Evolutionary conservation across 1,140 invertebrate species (phyloP).

Genomic region (Andrena cerasifolii): DNA sequence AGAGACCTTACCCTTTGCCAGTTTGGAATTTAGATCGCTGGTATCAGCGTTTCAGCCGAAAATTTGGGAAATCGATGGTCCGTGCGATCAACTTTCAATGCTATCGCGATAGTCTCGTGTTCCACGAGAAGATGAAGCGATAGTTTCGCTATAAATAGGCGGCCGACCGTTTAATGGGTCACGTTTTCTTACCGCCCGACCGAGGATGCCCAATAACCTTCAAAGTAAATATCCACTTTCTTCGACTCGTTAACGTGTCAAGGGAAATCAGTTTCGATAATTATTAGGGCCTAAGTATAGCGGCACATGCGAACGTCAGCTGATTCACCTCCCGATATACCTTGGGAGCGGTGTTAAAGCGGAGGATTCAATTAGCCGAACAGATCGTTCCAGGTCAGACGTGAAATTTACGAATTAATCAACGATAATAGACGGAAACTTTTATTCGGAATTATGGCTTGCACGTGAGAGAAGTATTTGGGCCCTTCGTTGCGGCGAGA

Average conservation of each 20-base stretch:
- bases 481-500: too few relatives aligned
- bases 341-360: conserved; percentile 25
- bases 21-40: background rate
- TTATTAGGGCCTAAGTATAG: conserved; percentile 36
- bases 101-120: background rate
- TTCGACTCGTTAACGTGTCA: conserved; percentile 42
- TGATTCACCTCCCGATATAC: conserved; percentile 16
- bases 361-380: conserved; percentile 37
- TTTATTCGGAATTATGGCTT: too few relatives aligned
- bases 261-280: conserved; percentile 49
- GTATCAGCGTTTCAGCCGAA: background rate
- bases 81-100: background rate
- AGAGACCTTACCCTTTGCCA: too few relatives aligned
- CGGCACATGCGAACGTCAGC: conserved; percentile 22
- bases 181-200: conserved; percentile 4
- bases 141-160: background rate
- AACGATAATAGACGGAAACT: too few relatives aligned
- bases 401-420: background rate
- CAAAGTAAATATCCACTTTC: conserved; percentile 48
- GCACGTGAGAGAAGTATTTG: too few relatives aligned
- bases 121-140: background rate
- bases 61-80: background rate
- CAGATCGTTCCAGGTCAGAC: background rate
- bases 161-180: conserved; percentile 36
- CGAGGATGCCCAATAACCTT: conserved; percentile 24